Evolutionary conservation across 2,888 invertebrate species (phyloP), one percentile per base, ranked within the genome.

Genomic region (Oegoconia quadripuncta): DNA sequence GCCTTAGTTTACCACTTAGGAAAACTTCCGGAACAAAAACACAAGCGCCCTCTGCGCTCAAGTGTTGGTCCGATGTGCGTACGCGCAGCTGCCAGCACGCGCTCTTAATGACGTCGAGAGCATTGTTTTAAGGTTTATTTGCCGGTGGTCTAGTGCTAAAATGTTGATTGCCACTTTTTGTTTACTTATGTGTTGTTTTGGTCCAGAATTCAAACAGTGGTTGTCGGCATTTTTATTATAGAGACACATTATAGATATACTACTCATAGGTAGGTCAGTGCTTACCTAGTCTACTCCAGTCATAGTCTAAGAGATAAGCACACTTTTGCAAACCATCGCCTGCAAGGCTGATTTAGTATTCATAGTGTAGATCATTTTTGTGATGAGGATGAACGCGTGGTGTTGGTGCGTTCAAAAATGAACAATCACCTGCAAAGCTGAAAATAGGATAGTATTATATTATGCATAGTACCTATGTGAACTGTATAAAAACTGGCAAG

Each of bases 81-180:
- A 55, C 34, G 54, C 62, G 66, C 82, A 82, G 81, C 81, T 82
- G 82, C 64, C 32, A 59, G 72, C 82, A 81, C 82, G 79, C 75
- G 81, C 74, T 69, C 77, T 78, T 73, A 74, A 75, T 79, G 65
- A 66, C 54, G 54, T 53, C 46, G 46, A 48, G 50, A 46, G 55
- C 60, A 74, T 79, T 78, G 76, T 78, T 62, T 28, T 29, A 36
- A 23, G 23, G 23, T 15, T 12, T 23, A 48, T 27, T 27, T 13
- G 46, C 54, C 59, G 79, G 82, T 81, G 80, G 79, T 80, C 81
- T 53, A 46, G 50, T 64, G 68, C 70, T 72, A 74, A 69, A 64
- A 63, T 68, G 59, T 71, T 67, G 74, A 81, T 81, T 63, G 70
- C 75, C 76, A 60, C 79, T 81, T 74, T 12, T 16, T 30, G 30